Evolutionary conservation across 2,797 vertebrate species (phyloP), one percentile per base, ranked within the genome.

Genomic region (Lycodopsis pacificus): DNA sequence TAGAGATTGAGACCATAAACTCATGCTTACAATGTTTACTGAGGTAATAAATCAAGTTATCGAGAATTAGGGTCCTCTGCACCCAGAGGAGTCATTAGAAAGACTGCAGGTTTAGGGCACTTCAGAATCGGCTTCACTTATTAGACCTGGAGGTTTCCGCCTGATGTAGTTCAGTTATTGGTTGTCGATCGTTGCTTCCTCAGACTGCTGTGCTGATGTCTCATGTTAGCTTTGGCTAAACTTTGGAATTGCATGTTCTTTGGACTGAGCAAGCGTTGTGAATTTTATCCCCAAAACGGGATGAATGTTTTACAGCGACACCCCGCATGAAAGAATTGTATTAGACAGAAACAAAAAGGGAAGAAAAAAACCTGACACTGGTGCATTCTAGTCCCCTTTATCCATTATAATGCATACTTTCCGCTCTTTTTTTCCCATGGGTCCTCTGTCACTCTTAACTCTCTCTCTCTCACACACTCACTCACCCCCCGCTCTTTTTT

Each of bases 401-500:
- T 51, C 71, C 40, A 59, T 64, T 38, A 53, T 22, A 73, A 25
- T 56, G 20, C 27, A 42, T 49, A 54, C 42, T 8, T 36, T 14
- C 30, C 17, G 49, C 40, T 36, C 36, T 54, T 49, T 25, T 27
- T 25, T 27, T 9, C 30, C 53, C 34, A 36, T 34, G 34, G 34
- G 46, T 51, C 44, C 61, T 59, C 61, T 71, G 32, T 77, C 62
- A 40, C 46, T 65, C 20, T 49, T 30, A 36, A 48, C 70, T 59
- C 30, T 65, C 44, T 44, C 63, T 22, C 25, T 48, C 42, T 48
- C 64, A 1, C 62, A 22, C 57, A 27, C 30, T 2, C 63, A 48
- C 51, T 34, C 49, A 61, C 54, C 73, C 20, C 62, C 22, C n/a
- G 25, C 56, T 72, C 69, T 70, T 42, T 72, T 66, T 59, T 20